phyloP scores from a whole-genome alignment of 1,140 invertebrate species.

The Ectropis grisescens region DNA sequence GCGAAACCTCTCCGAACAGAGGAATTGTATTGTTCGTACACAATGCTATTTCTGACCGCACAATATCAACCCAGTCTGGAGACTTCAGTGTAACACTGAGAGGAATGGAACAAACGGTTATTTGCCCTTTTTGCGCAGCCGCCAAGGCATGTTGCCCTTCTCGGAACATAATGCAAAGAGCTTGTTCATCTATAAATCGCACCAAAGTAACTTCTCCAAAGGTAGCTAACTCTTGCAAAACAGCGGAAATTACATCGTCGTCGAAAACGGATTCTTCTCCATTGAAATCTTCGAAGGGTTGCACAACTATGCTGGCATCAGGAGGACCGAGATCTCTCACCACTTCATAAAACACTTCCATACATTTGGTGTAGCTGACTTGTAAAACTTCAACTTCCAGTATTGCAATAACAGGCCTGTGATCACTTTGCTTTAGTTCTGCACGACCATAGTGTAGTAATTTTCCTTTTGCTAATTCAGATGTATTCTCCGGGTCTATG shows the following conservation, averaged over 20 bases:
- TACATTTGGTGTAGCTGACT: slow-evolving; percentile 81
- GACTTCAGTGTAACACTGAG: slow-evolving; percentile 86
- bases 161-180: slow-evolving; percentile 91
- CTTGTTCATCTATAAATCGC: slow-evolving; percentile 87
- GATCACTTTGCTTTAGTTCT: slow-evolving; percentile 98
- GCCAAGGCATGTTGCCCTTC: slow-evolving; percentile 87
- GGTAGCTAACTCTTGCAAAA: slow-evolving; percentile 80
- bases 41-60: slow-evolving; percentile 85
- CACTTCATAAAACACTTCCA: slow-evolving; percentile 86
- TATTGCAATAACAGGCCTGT: slow-evolving; percentile 92
- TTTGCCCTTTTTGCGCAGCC: slow-evolving; percentile 71
- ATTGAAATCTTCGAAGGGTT: slow-evolving; percentile 63
- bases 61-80: slow-evolving; percentile 84
- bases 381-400: slow-evolving; percentile 89
- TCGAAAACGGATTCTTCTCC: slow-evolving; percentile 71
- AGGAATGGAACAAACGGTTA: slow-evolving; percentile 76
- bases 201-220: slow-evolving; percentile 91
- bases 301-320: slow-evolving; percentile 93
- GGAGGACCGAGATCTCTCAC: slow-evolving; percentile 92
- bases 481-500: slow-evolving; percentile 75
- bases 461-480: slow-evolving; percentile 82
- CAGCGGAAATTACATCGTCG: slow-evolving; percentile 79
- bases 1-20: slow-evolving; percentile 69
- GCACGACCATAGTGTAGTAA: slow-evolving; percentile 91
- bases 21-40: slow-evolving; percentile 88